Base-by-base conservation (phyloP, 2,113 vertebrate species). In the Callorhinus ursinus region DNA sequence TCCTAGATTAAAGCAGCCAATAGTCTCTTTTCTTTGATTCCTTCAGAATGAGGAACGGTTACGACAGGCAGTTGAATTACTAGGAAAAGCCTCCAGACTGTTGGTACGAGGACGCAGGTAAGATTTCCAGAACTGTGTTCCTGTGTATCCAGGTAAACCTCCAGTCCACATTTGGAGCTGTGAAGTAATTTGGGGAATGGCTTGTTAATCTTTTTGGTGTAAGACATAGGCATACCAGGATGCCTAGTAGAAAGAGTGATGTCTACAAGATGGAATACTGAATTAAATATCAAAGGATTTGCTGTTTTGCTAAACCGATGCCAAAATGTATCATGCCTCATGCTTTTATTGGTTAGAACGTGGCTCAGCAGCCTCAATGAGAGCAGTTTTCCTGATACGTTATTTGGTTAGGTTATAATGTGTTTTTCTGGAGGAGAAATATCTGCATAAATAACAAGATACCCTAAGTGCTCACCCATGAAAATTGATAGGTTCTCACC, bases 1-100 rank as follows among this genome's bases (percentile, higher is more conserved):
- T 39, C 53, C n/a, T 31, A 4, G 42, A 7, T 39, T 39, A 31
- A 57, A 87, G 55, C 39, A 31, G 14, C 59, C 22, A 74, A 83
- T 11, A 13, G 5, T 92, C 53, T 19, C 79, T 97, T 87, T 88
- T 97, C 33, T 89, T 91, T 77, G 76, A 46, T 91, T 90, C 90
- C 19, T 93, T 72, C 96, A 99, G 99, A 99, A 99, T 92, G 99
- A 99, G 96, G 99, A 99, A 85, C 99, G 99, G 33, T 99, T 99
- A 95, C 99, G 99, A 53, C 99, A 99, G 98, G 99, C 99, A 0
- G 99, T 99, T 21, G 99, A 99, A 93, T 99, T 99, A 94, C 97
- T 99, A 63, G 99, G 99, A 11, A 99, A 99, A 98, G 99, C 99
- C 90, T 99, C 99, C 92, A 99, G 99, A 96, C 99, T 99, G 88